These are phyloP conservation scores for Xylota segnis DNA, from an alignment of 2,888 invertebrate genomes.

Conservation along the genomic window DNA sequence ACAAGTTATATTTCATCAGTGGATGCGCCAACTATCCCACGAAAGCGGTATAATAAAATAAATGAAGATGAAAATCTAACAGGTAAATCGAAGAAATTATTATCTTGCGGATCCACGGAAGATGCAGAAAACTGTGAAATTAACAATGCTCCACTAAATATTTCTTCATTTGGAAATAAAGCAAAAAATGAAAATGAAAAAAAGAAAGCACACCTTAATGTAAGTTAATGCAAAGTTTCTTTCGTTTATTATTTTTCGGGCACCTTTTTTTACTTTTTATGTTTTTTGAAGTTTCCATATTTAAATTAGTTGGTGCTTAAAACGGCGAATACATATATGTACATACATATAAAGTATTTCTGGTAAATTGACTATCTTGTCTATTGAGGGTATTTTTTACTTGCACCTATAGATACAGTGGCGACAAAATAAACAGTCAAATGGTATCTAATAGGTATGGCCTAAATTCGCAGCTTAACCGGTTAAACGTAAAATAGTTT, in stretches of 20 bases:
- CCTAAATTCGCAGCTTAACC: too few relatives aligned
- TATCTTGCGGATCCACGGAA: not conserved
- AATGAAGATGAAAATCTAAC: slow-evolving; percentile 42
- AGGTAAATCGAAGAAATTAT: slow-evolving; percentile 70
- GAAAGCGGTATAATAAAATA: slow-evolving; percentile 45
- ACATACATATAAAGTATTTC: too few relatives aligned
- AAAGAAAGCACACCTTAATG: slow-evolving; percentile 58
- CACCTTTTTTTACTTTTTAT: not conserved
- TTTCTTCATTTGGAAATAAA: slow-evolving; percentile 40
- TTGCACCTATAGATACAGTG: too few relatives aligned
- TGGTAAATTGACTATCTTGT: too few relatives aligned
- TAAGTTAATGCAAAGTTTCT: slow-evolving; percentile 29
- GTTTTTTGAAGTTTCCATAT: too few relatives aligned
- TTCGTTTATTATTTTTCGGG: not conserved
- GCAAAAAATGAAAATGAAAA: slow-evolving; percentile 49
- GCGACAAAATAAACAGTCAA: too few relatives aligned
- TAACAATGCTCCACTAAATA: not conserved
- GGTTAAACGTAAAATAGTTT: too few relatives aligned
- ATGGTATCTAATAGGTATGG: too few relatives aligned
- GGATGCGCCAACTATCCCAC: slow-evolving; percentile 26
- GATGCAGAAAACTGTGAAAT: slow-evolving; percentile 30
- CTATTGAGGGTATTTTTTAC: too few relatives aligned
- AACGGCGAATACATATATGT: too few relatives aligned
- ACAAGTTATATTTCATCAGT: slow-evolving; percentile 30
- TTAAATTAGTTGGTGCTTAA: too few relatives aligned